phyloP scores from a whole-genome alignment of 1,140 invertebrate genomes.

The Dermatophagoides farinae region DNA sequence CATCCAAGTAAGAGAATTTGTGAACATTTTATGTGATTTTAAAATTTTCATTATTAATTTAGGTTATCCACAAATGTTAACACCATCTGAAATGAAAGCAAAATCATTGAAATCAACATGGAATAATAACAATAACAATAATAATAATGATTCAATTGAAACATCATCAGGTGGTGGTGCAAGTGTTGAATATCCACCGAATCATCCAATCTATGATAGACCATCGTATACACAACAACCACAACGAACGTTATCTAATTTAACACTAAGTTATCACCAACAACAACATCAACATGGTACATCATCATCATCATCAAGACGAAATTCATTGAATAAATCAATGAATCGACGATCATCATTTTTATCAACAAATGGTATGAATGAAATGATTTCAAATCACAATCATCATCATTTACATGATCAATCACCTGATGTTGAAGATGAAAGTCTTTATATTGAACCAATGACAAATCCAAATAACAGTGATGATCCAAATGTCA shows the following conservation, averaged over 20 bases:
- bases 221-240: too few relatives aligned
- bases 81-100: constrained; percentile 13
- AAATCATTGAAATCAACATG: constrained; percentile 10
- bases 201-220: too few relatives aligned
- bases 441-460: too few relatives aligned
- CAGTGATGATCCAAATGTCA: too few relatives aligned
- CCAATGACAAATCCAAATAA: too few relatives aligned
- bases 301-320: not conserved
- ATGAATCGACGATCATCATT: too few relatives aligned
- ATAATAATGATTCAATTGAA: not conserved
- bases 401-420: not conserved
- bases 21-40: not conserved
- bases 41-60: not conserved
- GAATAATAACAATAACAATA: not conserved
- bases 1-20: constrained; percentile 5
- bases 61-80: constrained; percentile 11
- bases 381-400: too few relatives aligned
- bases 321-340: not conserved
- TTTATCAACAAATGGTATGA: too few relatives aligned
- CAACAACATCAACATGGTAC: not conserved
- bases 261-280: not conserved
- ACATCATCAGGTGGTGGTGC: not conserved
- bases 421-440: too few relatives aligned
- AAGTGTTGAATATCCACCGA: too few relatives aligned
- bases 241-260: too few relatives aligned